These are phyloP conservation scores for Lagria hirta DNA, from an alignment of 2,888 invertebrate genomes.

Conservation along the genomic window DNA sequence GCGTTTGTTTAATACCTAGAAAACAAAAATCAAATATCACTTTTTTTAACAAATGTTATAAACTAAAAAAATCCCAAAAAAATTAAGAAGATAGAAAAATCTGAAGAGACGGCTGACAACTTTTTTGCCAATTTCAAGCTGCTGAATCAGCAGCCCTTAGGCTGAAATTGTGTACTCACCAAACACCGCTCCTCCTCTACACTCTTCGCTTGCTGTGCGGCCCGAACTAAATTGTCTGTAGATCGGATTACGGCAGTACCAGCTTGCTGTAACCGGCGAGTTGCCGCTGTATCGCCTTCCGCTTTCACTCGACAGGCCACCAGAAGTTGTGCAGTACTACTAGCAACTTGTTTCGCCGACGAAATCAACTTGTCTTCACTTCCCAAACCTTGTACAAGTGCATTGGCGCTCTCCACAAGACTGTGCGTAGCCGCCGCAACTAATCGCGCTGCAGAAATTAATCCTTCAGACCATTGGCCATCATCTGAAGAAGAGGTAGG, in stretches of 20 bases:
- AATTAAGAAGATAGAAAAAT: too few relatives aligned
- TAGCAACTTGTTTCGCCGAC: constrained; percentile 94
- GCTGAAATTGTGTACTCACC: too few relatives aligned
- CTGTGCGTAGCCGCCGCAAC: constrained; percentile 98
- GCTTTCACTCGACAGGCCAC: constrained; percentile 99
- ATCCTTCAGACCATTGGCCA: constrained; percentile 97
- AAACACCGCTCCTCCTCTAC: constrained; percentile 90
- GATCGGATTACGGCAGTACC: constrained; percentile 97
- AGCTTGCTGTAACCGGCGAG: constrained; percentile 86
- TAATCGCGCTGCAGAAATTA: constrained; percentile 91
- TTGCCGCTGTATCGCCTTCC: constrained; percentile 92
- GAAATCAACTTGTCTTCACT: constrained; percentile 96
- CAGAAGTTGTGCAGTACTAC: constrained; percentile 93
- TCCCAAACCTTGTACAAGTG: constrained; percentile 87
- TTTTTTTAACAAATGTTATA: too few relatives aligned
- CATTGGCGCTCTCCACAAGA: constrained; percentile 96
- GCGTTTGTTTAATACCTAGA: constrained; percentile 84
- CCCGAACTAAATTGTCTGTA: constrained; percentile 94
- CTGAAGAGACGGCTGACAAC: too few relatives aligned
- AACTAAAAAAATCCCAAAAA: too few relatives aligned
- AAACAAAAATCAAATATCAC: too few relatives aligned
- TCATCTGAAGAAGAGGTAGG: constrained; percentile 88
- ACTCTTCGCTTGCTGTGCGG: constrained; percentile 89
- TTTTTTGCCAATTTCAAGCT: too few relatives aligned
- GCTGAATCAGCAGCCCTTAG: too few relatives aligned